These are phyloP conservation scores for Astyanax mexicanus DNA, from an alignment of 2,797 vertebrate genomes.

Conservation along the genomic window DNA sequence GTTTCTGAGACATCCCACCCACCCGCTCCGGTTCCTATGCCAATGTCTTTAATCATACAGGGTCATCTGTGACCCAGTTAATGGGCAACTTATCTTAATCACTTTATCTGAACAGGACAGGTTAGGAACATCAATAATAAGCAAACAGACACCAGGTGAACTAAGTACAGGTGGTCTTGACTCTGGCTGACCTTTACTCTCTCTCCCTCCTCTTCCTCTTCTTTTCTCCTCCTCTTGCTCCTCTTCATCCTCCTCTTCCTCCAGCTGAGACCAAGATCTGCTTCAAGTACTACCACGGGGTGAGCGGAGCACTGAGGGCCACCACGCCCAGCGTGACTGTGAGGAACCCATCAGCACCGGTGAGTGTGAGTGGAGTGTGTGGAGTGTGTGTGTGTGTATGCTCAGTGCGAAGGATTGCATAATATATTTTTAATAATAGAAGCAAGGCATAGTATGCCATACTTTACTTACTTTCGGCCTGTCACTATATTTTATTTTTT, in stretches of 20 bases:
- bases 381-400: constrained; percentile 8
- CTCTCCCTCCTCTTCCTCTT: not conserved
- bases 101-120: not conserved
- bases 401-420: not conserved
- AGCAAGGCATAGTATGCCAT: too few relatives aligned
- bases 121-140: not conserved
- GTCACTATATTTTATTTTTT: too few relatives aligned
- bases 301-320: constrained; percentile 85
- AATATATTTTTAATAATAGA: not conserved
- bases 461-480: too few relatives aligned
- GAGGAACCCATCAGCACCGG: constrained; percentile 86
- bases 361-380: too few relatives aligned
- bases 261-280: constrained; percentile 91
- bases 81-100: not conserved
- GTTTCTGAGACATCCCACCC: too few relatives aligned
- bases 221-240: not conserved
- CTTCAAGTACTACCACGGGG: constrained; percentile 92
- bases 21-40: too few relatives aligned
- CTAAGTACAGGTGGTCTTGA: not conserved
- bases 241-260: not conserved
- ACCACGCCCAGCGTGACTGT: constrained; percentile 89
- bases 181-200: not conserved
- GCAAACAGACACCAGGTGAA: not conserved
- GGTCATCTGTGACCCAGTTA: not conserved
- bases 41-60: not conserved